A percentile compares a stretch with the other conserved stretches of the same genome.
Evolutionary conservation across 2,113 vertebrate species (phyloP).

Genomic region (Ctenomys sociabilis): DNA sequence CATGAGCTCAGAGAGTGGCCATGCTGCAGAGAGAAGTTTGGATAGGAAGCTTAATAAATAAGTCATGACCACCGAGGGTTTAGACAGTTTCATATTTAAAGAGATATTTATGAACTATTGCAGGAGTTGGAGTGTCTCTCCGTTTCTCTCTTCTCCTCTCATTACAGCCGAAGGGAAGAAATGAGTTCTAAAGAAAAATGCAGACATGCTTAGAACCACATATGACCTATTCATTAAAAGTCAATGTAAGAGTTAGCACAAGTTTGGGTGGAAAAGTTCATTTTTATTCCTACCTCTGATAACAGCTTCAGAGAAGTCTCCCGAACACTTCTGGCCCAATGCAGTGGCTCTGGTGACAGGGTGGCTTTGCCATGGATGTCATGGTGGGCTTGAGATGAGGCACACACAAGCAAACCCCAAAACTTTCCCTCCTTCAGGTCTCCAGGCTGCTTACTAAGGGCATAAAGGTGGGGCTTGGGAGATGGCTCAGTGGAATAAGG

Average conservation of each 20-base stretch:
- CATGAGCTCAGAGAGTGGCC: constrained; percentile 65
- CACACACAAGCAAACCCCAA: background rate
- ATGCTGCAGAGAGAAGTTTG: constrained; percentile 38
- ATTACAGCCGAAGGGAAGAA: constrained; percentile 62
- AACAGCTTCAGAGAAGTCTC: constrained; percentile 4
- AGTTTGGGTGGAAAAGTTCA: constrained; percentile 66
- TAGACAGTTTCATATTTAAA: constrained; percentile 74
- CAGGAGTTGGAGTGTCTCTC: background rate
- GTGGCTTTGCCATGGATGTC: background rate
- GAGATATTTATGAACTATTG: constrained; percentile 76
- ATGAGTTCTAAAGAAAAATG: constrained; percentile 61
- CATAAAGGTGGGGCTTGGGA: background rate
- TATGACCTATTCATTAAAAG: constrained; percentile 69
- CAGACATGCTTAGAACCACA: constrained; percentile 41
- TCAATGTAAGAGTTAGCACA: constrained; percentile 65
- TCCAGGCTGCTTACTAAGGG: background rate
- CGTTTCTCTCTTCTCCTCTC: constrained; percentile 41
- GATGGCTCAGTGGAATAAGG: too few relatives aligned
- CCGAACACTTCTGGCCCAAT: background rate
- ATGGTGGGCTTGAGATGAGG: background rate
- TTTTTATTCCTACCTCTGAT: constrained; percentile 60
- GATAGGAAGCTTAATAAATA: constrained; percentile 65
- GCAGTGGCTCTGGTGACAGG: too few relatives aligned
- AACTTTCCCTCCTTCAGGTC: background rate
- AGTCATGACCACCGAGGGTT: constrained; percentile 66